phyloP scores from a whole-genome alignment of 2,113 vertebrate genomes.

The Scophthalmus maximus region DNA sequence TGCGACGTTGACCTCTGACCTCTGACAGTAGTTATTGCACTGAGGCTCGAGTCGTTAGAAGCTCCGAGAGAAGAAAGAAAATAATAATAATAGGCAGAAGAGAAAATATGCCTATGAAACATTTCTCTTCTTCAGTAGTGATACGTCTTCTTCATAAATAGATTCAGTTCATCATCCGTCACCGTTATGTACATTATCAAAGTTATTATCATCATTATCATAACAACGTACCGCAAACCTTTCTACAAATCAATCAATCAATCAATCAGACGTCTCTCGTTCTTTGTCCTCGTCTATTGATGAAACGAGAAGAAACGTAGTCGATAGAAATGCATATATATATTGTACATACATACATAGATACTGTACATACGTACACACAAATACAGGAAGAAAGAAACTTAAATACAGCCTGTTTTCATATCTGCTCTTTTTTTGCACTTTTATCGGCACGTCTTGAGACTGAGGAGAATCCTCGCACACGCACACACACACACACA shows the following conservation, averaged over 20 bases:
- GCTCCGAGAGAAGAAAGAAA: too few species aligned
- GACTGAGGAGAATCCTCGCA: background rate
- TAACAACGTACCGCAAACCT: background rate
- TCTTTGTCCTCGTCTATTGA: background rate
- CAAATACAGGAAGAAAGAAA: constrained; percentile 35
- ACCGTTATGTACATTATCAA: constrained; percentile 74
- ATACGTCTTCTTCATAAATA: constrained; percentile 71
- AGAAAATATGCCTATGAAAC: constrained; percentile 74
- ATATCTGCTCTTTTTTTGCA: background rate
- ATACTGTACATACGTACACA: constrained; percentile 33
- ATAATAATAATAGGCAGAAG: constrained; percentile 74
- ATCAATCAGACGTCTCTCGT: background rate
- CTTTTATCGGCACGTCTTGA: background rate
- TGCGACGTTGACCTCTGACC: constrained; percentile 31
- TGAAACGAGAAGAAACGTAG: constrained; percentile 51
- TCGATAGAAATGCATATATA: constrained; percentile 35
- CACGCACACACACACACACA: too few species aligned
- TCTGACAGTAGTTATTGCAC: constrained; percentile 79
- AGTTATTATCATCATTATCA: too few species aligned
- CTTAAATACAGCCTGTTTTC: constrained; percentile 35
- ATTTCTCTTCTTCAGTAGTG: constrained; percentile 67
- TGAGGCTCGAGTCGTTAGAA: constrained; percentile 35
- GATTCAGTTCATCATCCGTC: constrained; percentile 46
- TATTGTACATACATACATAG: constrained; percentile 45
- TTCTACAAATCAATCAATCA: background rate